Evolutionary conservation across 2,888 invertebrate genomes (phyloP).

Genomic region (Aphrophora alni): DNA sequence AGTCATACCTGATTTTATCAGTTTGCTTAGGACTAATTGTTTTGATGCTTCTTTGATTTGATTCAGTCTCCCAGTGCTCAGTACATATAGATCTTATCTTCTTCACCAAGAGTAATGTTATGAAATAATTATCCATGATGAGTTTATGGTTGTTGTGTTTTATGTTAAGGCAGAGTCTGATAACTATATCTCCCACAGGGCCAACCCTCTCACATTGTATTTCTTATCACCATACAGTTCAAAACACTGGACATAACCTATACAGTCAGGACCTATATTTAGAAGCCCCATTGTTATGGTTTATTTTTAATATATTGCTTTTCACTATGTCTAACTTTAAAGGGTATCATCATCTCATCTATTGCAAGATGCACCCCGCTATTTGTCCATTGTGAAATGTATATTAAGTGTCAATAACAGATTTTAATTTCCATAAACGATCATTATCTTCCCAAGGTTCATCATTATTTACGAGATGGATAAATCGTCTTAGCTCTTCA

Average conservation of each 20-base stretch:
- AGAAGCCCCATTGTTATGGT: constrained; percentile 25
- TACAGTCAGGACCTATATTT: constrained; percentile 20
- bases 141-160: constrained; percentile 22
- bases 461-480: constrained; percentile 25
- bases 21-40: constrained; percentile 22
- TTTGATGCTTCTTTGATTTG: constrained; percentile 15
- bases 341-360: constrained; percentile 28
- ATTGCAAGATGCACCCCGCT: constrained; percentile 14
- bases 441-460: constrained; percentile 17
- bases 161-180: constrained; percentile 23
- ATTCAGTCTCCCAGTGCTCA: constrained; percentile 26
- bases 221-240: constrained; percentile 25
- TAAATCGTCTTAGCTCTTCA: constrained; percentile 23
- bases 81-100: background rate
- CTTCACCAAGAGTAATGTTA: background rate
- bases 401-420: constrained; percentile 11
- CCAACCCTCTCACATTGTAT: background rate
- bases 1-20: constrained; percentile 20
- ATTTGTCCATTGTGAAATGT: constrained; percentile 15
- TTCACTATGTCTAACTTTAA: constrained; percentile 17
- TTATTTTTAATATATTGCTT: constrained; percentile 26
- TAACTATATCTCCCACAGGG: constrained; percentile 7
- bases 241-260: constrained; percentile 18
- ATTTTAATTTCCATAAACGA: constrained; percentile 40
- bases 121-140: constrained; percentile 23